phyloP scores from a whole-genome alignment of 2,113 vertebrate species.

The Colinus virginianus region DNA sequence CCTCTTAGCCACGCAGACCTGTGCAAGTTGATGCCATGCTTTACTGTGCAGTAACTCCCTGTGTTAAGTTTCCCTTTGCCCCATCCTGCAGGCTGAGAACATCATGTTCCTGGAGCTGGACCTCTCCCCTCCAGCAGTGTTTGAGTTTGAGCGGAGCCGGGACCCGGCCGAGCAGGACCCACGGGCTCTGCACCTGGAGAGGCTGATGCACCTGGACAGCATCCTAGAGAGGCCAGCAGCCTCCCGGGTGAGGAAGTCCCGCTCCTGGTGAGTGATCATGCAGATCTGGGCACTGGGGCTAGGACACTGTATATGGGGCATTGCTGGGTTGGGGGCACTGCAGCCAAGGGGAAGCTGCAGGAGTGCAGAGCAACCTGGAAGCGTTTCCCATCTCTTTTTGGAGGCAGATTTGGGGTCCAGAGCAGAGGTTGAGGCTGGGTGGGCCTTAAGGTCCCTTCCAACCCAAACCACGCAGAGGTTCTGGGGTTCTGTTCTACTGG shows the following conservation, averaged over 20 bases:
- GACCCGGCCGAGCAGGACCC: slow-evolving; percentile 80
- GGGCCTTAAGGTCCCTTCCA: background rate
- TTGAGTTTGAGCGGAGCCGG: slow-evolving; percentile 83
- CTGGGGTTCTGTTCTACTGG: background rate
- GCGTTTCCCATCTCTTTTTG: background rate
- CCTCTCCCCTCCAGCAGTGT: slow-evolving; percentile 87
- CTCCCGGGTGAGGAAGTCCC: slow-evolving; percentile 87
- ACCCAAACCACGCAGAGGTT: background rate
- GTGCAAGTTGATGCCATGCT: slow-evolving; percentile 25
- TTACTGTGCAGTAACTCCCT: background rate
- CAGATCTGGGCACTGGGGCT: fast-evolving
- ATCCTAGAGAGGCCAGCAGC: slow-evolving; percentile 83
- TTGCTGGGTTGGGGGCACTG: fast-evolving
- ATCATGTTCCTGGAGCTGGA: slow-evolving; percentile 96
- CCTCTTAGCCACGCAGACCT: background rate
- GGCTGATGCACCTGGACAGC: slow-evolving; percentile 84
- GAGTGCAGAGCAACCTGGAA: background rate
- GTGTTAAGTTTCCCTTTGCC: background rate
- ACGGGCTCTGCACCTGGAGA: slow-evolving; percentile 79
- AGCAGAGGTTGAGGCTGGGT: background rate
- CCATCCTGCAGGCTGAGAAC: slow-evolving; percentile 89
- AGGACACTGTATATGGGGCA: fast-evolving
- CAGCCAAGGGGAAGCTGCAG: background rate
- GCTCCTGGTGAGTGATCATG: slow-evolving; percentile 86
- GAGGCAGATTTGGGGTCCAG: background rate